phyloP scores from a whole-genome alignment of 2,797 vertebrate genomes.

The Poeciliopsis gracilis region DNA sequence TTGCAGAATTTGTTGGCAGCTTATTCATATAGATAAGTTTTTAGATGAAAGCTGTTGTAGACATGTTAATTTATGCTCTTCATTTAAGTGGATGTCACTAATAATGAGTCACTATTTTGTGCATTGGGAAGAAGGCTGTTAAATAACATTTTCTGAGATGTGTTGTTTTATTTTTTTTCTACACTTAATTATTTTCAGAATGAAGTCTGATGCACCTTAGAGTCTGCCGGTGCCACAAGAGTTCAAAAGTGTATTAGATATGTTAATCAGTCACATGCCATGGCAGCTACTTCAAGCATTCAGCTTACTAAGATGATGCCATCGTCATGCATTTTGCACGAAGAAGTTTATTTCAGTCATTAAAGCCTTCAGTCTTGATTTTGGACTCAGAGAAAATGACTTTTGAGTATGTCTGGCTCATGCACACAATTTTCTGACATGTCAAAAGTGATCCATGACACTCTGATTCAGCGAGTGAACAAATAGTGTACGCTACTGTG shows the following conservation, averaged over 20 bases:
- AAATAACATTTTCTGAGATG: background rate
- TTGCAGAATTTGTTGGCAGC: background rate
- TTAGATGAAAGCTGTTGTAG: background rate
- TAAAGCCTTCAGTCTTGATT: background rate
- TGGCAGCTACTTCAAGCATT: background rate
- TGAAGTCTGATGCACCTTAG: background rate
- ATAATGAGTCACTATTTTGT: background rate
- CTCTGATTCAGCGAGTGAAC: background rate
- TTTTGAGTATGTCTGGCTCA: background rate
- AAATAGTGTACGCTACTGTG: background rate
- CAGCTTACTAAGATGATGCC: background rate
- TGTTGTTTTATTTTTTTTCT: background rate
- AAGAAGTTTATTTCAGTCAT: background rate
- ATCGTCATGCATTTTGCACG: background rate
- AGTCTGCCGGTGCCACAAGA: background rate
- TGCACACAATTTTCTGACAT: background rate
- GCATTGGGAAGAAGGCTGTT: background rate
- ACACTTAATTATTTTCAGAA: background rate
- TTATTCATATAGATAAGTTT: background rate
- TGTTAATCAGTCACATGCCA: background rate
- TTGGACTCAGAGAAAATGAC: background rate
- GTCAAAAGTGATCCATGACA: background rate
- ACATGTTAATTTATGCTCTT: background rate
- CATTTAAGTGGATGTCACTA: background rate
- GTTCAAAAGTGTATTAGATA: background rate